Evolutionary conservation across 2,797 vertebrate species (phyloP).

Genomic region (Labroides dimidiatus): DNA sequence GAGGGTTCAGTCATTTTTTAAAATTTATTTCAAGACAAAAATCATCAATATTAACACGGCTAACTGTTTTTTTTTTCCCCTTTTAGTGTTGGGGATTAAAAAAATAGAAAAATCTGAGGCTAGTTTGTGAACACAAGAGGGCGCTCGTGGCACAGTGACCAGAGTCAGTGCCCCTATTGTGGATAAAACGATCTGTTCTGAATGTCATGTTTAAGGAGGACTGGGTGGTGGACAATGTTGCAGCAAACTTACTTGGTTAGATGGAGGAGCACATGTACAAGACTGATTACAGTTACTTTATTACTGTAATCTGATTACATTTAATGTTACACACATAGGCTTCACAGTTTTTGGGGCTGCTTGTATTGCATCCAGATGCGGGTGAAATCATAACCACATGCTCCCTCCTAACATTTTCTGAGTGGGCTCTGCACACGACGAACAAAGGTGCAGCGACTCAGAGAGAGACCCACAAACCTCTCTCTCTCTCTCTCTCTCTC

Average conservation of each 20-base stretch:
- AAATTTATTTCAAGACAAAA: neutral
- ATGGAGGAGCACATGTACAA: constrained; percentile 17
- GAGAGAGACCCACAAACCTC: constrained; percentile 30
- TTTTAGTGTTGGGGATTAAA: neutral
- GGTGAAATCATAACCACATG: constrained; percentile 83
- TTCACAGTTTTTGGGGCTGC: constrained; percentile 47
- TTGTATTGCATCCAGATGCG: constrained; percentile 80
- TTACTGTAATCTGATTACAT: constrained; percentile 64
- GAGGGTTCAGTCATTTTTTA: no score
- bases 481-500: constrained; percentile 2
- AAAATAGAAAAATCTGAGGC: neutral
- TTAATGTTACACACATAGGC: constrained; percentile 27
- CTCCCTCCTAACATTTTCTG: constrained; percentile 65
- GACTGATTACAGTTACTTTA: constrained; percentile 35
- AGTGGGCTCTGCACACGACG: constrained; percentile 51
- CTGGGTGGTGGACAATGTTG: constrained; percentile 9
- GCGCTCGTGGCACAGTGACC: constrained; percentile 50
- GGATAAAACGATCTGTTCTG: constrained; percentile 5
- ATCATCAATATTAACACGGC: neutral
- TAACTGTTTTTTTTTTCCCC: neutral
- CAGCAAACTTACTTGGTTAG: neutral
- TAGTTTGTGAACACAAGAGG: constrained; percentile 54
- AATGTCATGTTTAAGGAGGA: constrained; percentile 13
- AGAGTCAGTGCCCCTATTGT: neutral
- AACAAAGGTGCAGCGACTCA: constrained; percentile 54